Conservation (phyloP, 2,888 invertebrate species). For the Melanostoma mellinum region DNA sequence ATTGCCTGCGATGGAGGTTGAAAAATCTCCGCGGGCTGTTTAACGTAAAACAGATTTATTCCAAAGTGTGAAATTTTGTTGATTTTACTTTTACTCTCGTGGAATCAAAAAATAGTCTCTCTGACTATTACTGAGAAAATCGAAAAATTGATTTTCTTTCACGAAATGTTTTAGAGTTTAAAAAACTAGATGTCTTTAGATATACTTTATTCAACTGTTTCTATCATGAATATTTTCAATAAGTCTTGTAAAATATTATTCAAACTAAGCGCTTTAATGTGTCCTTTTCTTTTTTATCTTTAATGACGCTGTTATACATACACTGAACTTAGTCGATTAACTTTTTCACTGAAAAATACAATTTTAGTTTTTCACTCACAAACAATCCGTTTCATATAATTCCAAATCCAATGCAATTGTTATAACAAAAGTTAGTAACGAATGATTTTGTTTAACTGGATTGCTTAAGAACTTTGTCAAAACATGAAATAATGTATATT, state of each 20-base stretch:
- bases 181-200: conserved; percentile 15
- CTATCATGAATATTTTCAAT: conserved; percentile 30
- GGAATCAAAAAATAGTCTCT: conserved; percentile 46
- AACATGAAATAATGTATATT: conserved; percentile 34
- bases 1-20: conserved; percentile 81
- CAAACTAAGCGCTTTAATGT: conserved; percentile 35
- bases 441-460: conserved; percentile 32
- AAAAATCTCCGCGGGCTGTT: conserved; percentile 82
- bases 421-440: conserved; percentile 9
- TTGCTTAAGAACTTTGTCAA: conserved; percentile 34
- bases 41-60: conserved; percentile 82
- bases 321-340: neutral
- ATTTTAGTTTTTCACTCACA: conserved; percentile 11
- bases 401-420: neutral
- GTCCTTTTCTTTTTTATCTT: conserved; percentile 34
- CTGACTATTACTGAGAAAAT: conserved; percentile 45
- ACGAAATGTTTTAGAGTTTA: conserved; percentile 19
- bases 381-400: conserved; percentile 12
- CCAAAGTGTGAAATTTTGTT: conserved; percentile 83
- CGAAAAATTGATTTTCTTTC: conserved; percentile 45
- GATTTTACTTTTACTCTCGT: conserved; percentile 79
- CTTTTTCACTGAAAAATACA: conserved; percentile 4
- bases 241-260: conserved; percentile 45
- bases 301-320: conserved; percentile 52
- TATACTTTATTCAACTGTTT: conserved; percentile 37